Evolutionary conservation across 2,888 invertebrate genomes (phyloP).

Genomic region (Torymus auratus): DNA sequence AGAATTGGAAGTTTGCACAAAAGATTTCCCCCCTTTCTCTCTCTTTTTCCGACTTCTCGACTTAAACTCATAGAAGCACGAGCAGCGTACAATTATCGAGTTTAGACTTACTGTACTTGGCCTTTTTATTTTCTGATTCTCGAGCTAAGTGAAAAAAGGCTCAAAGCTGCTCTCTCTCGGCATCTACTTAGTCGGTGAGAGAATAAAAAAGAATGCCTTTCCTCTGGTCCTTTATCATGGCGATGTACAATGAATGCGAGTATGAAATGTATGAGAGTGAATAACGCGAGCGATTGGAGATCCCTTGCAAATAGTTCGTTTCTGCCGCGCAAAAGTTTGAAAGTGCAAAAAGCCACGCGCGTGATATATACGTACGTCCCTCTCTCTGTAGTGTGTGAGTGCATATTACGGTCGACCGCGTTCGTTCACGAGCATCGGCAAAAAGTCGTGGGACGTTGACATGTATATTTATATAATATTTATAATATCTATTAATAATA

Average conservation of each 20-base stretch:
- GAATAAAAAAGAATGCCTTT: too few relatives aligned
- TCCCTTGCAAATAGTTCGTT: constrained; percentile 29
- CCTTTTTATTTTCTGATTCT: background rate
- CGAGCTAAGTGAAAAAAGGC: background rate
- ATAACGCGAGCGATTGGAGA: background rate
- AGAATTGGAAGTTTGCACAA: constrained; percentile 40
- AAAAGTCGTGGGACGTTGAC: constrained; percentile 26
- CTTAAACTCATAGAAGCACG: constrained; percentile 23
- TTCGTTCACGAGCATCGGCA: constrained; percentile 45
- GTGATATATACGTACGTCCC: too few relatives aligned
- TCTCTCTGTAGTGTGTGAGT: too few relatives aligned
- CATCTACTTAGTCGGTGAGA: background rate
- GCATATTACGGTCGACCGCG: background rate
- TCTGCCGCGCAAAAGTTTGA: background rate
- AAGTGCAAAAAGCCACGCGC: too few relatives aligned
- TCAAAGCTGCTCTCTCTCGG: too few relatives aligned
- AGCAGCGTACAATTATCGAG: constrained; percentile 18
- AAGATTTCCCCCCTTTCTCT: constrained; percentile 1
- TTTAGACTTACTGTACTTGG: constrained; percentile 1
- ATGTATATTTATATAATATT: constrained; percentile 25
- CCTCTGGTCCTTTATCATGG: background rate
- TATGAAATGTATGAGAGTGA: background rate
- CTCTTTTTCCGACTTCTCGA: background rate
- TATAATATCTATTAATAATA: constrained; percentile 49
- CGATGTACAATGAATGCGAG: background rate